Evolutionary conservation across 2,888 invertebrate genomes (phyloP), one percentile per base, ranked within the genome.

Genomic region (Matsumyia berberina): DNA sequence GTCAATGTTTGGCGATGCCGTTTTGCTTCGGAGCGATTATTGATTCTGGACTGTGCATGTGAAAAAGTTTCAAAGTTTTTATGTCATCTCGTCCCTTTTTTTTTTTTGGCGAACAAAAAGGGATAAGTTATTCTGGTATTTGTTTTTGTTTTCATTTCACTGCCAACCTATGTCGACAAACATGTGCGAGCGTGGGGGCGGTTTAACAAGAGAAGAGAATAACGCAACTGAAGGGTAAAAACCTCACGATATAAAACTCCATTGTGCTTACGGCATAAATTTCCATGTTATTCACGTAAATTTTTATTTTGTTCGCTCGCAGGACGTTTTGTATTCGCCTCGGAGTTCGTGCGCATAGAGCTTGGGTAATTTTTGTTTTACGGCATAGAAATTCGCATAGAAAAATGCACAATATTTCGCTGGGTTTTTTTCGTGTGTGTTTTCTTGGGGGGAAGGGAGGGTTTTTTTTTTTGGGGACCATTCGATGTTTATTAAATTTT

Each of bases 261-360:
- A 60, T 62, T 60, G 39, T 76, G 67, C 55, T 62, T 69, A 55
- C 49, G 42, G 64, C 64, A 76, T 67, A 82, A 70, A 77, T 77
- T 77, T 66, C 44, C 60, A 67, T 82, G 60, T 53, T 77, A 66
- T 83, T 67, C 78, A 83, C 78, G 78, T 78, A 67, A 29, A 69
- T 57, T 73, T 82, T 17, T 72, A 39, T 37, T 57, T 42, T 66
- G 12, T 64, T 29, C 29, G 17, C 9, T 37, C 5, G 24, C 37
- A 35, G 19, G 11, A 11, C 5, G n/a, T 31, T 55, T 55, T 31
- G 46, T 24, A 44, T 29, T 70, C 55, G 35, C 15, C 42, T 39
- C 17, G n/a, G 24, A 69, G 35, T 29, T 69, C 74, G 69, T 74
- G 74, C 67, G 67, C 51, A 31, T 29, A 42, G 62, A 60, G 42